These are phyloP conservation scores for Neodon shergylaensis DNA, from an alignment of 2,113 vertebrate genomes.

Conservation along the genomic window DNA sequence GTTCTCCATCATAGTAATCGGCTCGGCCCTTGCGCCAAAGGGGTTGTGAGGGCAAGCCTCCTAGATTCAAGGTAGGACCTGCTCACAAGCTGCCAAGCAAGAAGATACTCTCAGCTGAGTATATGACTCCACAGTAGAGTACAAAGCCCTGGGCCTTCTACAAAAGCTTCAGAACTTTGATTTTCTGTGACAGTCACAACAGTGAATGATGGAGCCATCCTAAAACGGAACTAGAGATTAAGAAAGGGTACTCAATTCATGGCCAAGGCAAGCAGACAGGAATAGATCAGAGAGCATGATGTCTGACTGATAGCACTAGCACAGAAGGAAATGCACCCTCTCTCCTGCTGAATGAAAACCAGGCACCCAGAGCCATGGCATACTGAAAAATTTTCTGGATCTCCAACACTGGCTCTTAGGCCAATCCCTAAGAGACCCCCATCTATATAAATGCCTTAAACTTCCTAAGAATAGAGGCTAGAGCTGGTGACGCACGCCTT, in stretches of 20 bases:
- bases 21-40: background rate
- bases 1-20: background rate
- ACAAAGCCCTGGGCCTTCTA: background rate
- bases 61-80: background rate
- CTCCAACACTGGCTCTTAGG: background rate
- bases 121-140: background rate
- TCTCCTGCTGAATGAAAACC: background rate
- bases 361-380: background rate
- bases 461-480: background rate
- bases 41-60: background rate
- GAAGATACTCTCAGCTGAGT: background rate
- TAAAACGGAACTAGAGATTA: background rate
- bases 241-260: background rate
- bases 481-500: too few species aligned
- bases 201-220: background rate
- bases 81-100: background rate
- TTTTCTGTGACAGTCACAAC: background rate
- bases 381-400: background rate
- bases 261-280: background rate
- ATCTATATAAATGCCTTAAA: background rate
- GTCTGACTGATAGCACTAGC: rapidly evolving
- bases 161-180: background rate
- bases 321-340: background rate
- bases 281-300: background rate
- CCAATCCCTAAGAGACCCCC: background rate